Percentiles rank a stretch among this genome's conserved stretches.
phyloP scores from a whole-genome alignment of 2,888 invertebrate species.

The Augochlorella aurata region DNA sequence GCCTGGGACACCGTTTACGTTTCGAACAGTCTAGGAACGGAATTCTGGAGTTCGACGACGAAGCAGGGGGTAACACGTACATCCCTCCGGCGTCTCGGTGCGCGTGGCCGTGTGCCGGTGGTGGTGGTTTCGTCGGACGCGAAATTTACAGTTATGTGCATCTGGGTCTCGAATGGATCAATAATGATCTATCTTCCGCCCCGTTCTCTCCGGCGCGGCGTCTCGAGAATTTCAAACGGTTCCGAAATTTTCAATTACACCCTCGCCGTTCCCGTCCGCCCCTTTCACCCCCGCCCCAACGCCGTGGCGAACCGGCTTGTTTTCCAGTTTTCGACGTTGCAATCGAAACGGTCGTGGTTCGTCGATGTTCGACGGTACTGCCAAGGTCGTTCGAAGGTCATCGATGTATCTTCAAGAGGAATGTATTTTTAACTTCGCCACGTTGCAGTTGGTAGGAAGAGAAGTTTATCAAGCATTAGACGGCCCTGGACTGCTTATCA shows the following conservation, averaged over 20 bases:
- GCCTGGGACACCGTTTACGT: conserved; percentile 1
- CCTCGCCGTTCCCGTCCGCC: not conserved
- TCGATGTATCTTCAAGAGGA: not conserved
- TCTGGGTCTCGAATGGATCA: not conserved
- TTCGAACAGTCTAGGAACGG: not conserved
- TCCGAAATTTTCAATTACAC: not conserved
- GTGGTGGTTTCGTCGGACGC: not conserved
- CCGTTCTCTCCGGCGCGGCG: not conserved
- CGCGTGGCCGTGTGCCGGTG: not conserved
- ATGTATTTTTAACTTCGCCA: not conserved
- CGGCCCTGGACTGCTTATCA: not conserved
- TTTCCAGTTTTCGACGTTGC: no score
- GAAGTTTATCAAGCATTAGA: not conserved
- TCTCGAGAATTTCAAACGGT: not conserved
- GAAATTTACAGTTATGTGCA: conserved; percentile 8
- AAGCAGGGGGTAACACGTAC: not conserved
- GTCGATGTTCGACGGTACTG: not conserved
- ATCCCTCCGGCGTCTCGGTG: not conserved
- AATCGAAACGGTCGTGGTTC: no score
- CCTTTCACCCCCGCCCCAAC: no score
- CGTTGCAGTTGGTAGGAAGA: not conserved
- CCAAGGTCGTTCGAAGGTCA: not conserved
- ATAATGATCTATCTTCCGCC: not conserved
- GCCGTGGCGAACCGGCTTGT: no score
- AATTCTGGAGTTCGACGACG: conserved; percentile 2